Evolutionary conservation across 2,888 invertebrate genomes (phyloP).

Genomic region (Drosophila hamatofila): DNA sequence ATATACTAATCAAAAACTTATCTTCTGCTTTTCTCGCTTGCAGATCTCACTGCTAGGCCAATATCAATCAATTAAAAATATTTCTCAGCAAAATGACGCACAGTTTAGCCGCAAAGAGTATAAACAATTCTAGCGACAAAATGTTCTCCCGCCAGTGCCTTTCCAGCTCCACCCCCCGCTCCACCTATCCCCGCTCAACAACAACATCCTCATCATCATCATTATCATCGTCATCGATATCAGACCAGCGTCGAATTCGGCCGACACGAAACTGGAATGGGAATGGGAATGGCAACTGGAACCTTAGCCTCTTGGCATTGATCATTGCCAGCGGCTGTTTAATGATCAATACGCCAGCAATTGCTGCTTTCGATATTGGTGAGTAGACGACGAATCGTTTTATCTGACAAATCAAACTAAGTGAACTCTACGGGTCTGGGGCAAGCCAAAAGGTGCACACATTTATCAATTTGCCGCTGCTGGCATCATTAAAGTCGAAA

Average conservation of each 20-base stretch:
- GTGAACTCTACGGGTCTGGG: conserved; percentile 40
- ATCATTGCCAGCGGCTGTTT: conserved; percentile 73
- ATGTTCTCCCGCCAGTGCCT: conserved; percentile 84
- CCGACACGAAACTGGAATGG: conserved; percentile 45
- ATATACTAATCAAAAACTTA: not conserved
- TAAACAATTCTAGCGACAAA: conserved; percentile 41
- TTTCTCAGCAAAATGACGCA: conserved; percentile 54
- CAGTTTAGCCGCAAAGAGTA: conserved; percentile 35
- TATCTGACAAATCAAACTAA: conserved; percentile 40
- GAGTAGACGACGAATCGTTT: conserved; percentile 53
- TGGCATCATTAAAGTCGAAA: conserved; percentile 37
- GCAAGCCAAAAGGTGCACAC: conserved; percentile 54
- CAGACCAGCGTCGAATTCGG: conserved; percentile 36
- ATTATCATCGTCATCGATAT: conserved; percentile 37
- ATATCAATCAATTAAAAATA: conserved; percentile 18
- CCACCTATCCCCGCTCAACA: conserved; percentile 42
- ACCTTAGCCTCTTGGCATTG: conserved; percentile 69
- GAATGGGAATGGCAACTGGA: conserved; percentile 60
- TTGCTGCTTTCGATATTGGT: conserved; percentile 82
- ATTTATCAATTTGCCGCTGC: conserved; percentile 47
- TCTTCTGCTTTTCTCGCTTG: conserved; percentile 12
- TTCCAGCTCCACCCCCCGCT: conserved; percentile 64
- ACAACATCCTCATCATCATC: conserved; percentile 18
- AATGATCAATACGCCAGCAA: conserved; percentile 73
- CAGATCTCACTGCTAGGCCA: conserved; percentile 62